Conservation (phyloP, 2,113 vertebrate species). For the Pitta sordida region DNA sequence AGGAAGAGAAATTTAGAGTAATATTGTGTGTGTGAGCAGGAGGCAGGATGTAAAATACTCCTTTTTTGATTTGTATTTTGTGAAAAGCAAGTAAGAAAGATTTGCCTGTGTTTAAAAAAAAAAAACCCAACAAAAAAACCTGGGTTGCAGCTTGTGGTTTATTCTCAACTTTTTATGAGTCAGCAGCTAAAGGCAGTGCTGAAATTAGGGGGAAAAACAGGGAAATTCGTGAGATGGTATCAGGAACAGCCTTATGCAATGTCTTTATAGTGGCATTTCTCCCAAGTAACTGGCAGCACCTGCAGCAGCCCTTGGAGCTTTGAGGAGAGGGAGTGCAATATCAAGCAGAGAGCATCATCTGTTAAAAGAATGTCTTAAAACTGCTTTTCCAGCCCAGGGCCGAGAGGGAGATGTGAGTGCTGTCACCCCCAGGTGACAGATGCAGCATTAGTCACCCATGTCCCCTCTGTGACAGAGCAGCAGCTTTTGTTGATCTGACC, state of each 20-base stretch:
- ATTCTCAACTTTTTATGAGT: constrained; percentile 39
- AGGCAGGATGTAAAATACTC: constrained; percentile 12
- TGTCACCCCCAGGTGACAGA: constrained; percentile 21
- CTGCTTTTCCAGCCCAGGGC: background rate
- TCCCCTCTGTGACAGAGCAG: constrained; percentile 1
- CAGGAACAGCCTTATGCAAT: background rate
- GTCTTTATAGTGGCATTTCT: background rate
- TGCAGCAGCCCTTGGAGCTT: constrained; percentile 13
- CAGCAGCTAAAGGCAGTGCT: constrained; percentile 4
- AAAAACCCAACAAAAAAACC: background rate
- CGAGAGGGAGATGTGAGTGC: background rate
- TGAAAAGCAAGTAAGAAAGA: background rate
- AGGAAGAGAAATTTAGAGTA: constrained; percentile 12
- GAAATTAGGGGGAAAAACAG: background rate
- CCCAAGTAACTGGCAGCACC: constrained; percentile 31
- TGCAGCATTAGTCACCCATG: constrained; percentile 11
- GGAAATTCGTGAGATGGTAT: background rate
- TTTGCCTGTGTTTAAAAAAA: background rate
- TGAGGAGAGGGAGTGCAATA: background rate
- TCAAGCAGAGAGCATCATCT: background rate
- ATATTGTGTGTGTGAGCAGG: background rate
- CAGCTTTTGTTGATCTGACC: constrained; percentile 45
- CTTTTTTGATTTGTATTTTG: constrained; percentile 20
- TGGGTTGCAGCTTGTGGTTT: constrained; percentile 22
- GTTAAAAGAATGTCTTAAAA: background rate